Evolutionary conservation across 1,140 invertebrate genomes (phyloP), one percentile per base, ranked within the genome.

Genomic region (Rhysida immarginata): DNA sequence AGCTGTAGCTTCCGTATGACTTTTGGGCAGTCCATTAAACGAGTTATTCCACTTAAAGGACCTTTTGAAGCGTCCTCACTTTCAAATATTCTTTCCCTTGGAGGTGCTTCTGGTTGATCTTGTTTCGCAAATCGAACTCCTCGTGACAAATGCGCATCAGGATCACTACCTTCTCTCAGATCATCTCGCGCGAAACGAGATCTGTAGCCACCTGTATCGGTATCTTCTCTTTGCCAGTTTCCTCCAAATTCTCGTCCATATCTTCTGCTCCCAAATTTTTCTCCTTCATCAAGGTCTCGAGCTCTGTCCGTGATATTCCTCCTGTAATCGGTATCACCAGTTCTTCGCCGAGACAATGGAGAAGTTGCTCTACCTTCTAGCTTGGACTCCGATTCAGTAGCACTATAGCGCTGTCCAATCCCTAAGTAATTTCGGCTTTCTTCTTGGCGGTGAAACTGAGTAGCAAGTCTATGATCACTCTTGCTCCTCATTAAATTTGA

Each of bases 401-500:
- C 78, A 52, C 74, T 71, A 11, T 69, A 69, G 46, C 64, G 59
- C n/a, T 78, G 64, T 8, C 72, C 76, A 59, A 79, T 46, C 23
- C 59, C 62, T 46, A 62, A 55, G 35, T 62, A 59, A 20, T 55
- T 57, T 57, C 63, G 62, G 21, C 42, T 77, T 70, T 71, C 87
- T 69, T 90, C 85, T 69, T 87, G 84, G 64, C 87, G 84, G 25
- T 88, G 76, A 70, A 87, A 92, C 64, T 93, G 88, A 0, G 85
- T 80, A 13, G 90, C 89, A 44, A 95, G 70, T 26, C 91, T 78
- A 70, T 94, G 91, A 65, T 95, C 91, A 67, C 87, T 92, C 70
- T 95, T 94, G 57, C 87, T 91, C 60, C 90, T 77, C 81, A 92
- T 92, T 23, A 95, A 70, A 2, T 87, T 87, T 0, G 79, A 77